These are phyloP conservation scores for Globodera rostochiensis DNA, from an alignment of 1,140 invertebrate genomes.

Conservation along the genomic window DNA sequence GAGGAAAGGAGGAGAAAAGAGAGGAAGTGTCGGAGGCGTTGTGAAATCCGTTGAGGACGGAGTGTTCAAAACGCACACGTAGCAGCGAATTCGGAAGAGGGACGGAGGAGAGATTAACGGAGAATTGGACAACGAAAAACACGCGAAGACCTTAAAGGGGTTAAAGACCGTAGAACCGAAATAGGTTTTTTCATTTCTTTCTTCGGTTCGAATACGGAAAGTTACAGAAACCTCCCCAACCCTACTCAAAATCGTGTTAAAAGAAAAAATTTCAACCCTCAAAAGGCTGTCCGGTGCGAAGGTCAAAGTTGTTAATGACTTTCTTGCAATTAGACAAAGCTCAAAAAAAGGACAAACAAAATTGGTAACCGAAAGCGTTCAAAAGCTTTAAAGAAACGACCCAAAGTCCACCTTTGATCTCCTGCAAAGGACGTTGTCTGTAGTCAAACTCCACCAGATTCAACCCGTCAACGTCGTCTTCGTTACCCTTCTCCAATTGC, in stretches of 20 bases:
- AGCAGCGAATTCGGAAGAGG: conserved; percentile 1
- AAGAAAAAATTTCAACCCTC: too few relatives aligned
- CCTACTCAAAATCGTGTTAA: too few relatives aligned
- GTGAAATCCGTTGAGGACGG: not conserved
- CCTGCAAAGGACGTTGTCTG: not conserved
- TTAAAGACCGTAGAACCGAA: not conserved
- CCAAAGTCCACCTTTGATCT: not conserved
- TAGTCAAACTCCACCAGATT: not conserved
- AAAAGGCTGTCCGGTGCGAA: too few relatives aligned
- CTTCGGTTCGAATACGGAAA: not conserved
- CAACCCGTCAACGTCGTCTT: not conserved
- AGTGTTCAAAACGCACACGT: not conserved
- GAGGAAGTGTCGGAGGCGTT: not conserved
- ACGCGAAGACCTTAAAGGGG: not conserved
- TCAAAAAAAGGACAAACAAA: not conserved
- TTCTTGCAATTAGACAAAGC: not conserved
- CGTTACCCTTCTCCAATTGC: not conserved
- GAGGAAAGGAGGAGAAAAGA: not conserved
- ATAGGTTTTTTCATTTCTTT: too few relatives aligned
- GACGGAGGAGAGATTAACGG: not conserved
- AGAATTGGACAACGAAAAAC: not conserved
- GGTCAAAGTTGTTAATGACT: too few relatives aligned
- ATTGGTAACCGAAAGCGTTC: too few relatives aligned
- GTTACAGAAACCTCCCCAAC: not conserved
- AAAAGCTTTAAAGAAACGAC: too few relatives aligned